These are phyloP conservation scores for Lycaena phlaeas DNA, from an alignment of 2,888 invertebrate species.

Conservation along the genomic window DNA sequence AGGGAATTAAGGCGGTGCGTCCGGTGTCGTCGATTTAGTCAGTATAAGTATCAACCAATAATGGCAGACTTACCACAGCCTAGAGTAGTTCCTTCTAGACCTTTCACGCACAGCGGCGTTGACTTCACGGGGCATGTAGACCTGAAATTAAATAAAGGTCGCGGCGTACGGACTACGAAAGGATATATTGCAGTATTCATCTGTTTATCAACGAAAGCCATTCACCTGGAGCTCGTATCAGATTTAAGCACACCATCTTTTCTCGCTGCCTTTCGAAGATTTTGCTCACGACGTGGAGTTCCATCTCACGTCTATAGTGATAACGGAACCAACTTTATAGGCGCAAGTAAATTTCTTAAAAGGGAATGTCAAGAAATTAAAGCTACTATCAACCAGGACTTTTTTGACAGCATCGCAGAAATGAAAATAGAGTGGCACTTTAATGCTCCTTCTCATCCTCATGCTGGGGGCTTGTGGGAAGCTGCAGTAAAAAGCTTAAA, in stretches of 20 bases:
- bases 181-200: constrained; percentile 6
- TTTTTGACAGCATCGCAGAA: not conserved
- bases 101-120: not conserved
- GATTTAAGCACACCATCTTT: constrained; percentile 5
- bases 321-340: not conserved
- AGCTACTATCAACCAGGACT: constrained; percentile 4
- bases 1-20: constrained; percentile 1
- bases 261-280: constrained; percentile 1
- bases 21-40: constrained; percentile 5
- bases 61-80: constrained; percentile 1
- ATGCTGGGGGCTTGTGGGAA: constrained; percentile 8
- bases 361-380: constrained; percentile 1
- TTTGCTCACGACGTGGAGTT: constrained; percentile 2
- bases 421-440: constrained; percentile 7
- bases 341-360: constrained; percentile 2
- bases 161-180: not conserved
- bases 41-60: not conserved
- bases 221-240: constrained; percentile 2
- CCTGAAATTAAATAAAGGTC: not conserved
- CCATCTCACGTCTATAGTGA: constrained; percentile 4
- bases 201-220: constrained; percentile 1
- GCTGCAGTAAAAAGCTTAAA: constrained; percentile 3
- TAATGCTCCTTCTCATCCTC: constrained; percentile 4
- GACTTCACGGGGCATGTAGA: not conserved
- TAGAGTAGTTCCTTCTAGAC: not conserved